Conservation (phyloP, 2,888 invertebrate genomes). For the Eupithecia centaureata region DNA sequence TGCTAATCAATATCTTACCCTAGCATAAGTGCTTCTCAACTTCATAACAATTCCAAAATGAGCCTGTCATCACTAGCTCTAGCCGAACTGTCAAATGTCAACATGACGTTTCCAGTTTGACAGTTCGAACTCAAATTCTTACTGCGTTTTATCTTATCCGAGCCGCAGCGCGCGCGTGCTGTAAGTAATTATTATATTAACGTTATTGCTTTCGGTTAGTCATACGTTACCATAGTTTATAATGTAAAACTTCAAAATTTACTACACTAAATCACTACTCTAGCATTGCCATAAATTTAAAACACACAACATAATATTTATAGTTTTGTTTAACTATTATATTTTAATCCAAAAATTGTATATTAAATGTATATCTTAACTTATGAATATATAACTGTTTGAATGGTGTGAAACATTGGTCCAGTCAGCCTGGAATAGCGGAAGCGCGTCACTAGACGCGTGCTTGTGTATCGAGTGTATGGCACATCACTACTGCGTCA, state of each 20-base stretch:
- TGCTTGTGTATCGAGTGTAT: conserved; percentile 69
- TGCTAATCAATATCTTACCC: conserved; percentile 46
- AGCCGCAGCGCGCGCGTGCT: conserved; percentile 76
- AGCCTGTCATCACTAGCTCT: conserved; percentile 26
- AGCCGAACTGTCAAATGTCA: conserved; percentile 19
- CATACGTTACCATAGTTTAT: conserved; percentile 60
- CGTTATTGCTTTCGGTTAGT: conserved; percentile 82
- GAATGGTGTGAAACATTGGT: conserved; percentile 72
- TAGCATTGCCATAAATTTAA: conserved; percentile 80
- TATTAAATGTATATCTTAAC: conserved; percentile 52
- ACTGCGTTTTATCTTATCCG: conserved; percentile 18
- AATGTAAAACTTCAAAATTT: conserved; percentile 83
- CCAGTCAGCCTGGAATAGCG: conserved; percentile 73
- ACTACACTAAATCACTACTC: conserved; percentile 79
- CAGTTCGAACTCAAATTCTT: conserved; percentile 18
- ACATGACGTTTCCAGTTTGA: conserved; percentile 29
- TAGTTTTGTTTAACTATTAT: conserved; percentile 71
- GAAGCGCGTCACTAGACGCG: conserved; percentile 61
- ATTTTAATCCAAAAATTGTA: conserved; percentile 50
- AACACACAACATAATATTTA: conserved; percentile 78
- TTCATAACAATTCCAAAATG: conserved; percentile 30
- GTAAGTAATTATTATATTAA: conserved; percentile 61
- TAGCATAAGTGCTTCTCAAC: conserved; percentile 30
- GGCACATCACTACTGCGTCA: conserved; percentile 76
- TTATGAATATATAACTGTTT: conserved; percentile 60